phyloP scores from a whole-genome alignment of 23 tunicate species.

The Ascidia mentula region DNA sequence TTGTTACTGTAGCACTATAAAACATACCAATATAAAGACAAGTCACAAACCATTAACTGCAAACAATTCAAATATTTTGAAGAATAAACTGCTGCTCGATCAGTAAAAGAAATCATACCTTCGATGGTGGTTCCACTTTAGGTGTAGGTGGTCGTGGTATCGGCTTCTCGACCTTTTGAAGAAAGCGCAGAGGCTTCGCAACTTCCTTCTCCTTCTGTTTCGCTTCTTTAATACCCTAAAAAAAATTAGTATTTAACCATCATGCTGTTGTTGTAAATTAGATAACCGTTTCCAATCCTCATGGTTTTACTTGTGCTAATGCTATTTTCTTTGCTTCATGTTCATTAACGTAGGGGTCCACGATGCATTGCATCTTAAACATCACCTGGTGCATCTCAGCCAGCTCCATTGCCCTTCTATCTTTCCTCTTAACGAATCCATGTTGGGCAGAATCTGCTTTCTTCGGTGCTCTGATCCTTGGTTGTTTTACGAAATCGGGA shows the following conservation, averaged over 20 bases:
- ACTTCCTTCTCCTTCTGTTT: constrained; percentile 70
- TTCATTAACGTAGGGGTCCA: too few relatives aligned
- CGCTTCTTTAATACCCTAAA: constrained; percentile 71
- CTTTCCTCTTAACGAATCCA: constrained; percentile 74
- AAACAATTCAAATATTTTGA: too few relatives aligned
- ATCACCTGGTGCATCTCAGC: constrained; percentile 73
- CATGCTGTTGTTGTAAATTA: too few relatives aligned
- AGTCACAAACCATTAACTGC: too few relatives aligned
- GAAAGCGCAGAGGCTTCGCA: constrained; percentile 77
- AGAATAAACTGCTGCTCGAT: too few relatives aligned
- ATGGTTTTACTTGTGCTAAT: too few relatives aligned
- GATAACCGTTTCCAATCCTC: too few relatives aligned
- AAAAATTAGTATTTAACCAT: not conserved
- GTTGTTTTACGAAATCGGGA: constrained; percentile 76
- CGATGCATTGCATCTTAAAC: too few relatives aligned
- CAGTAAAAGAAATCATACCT: too few relatives aligned
- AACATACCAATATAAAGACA: too few relatives aligned
- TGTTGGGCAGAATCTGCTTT: constrained; percentile 34
- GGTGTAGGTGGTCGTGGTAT: constrained; percentile 96
- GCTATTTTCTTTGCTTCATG: too few relatives aligned
- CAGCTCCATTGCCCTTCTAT: constrained; percentile 59
- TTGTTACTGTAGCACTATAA: too few relatives aligned
- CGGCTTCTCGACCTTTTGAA: constrained; percentile 76
- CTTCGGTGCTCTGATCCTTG: constrained; percentile 63
- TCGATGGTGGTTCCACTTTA: constrained; percentile 62